These are phyloP conservation scores for Andrena marginata DNA, from an alignment of 2,888 invertebrate genomes.

Conservation along the genomic window DNA sequence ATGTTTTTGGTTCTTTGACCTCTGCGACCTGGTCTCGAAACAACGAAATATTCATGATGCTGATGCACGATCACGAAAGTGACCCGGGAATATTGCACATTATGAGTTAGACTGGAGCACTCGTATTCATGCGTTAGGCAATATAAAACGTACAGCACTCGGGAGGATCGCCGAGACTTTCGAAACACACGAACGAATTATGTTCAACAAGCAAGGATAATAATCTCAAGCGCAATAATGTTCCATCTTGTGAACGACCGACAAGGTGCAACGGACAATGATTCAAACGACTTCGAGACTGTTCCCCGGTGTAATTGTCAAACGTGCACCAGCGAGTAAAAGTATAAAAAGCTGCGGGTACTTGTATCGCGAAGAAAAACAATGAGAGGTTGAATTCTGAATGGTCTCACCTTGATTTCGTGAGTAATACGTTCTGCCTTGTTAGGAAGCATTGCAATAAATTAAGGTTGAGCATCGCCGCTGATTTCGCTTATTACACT, in stretches of 20 bases:
- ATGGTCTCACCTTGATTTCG: not conserved
- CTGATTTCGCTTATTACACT: not conserved
- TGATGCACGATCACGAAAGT: constrained; percentile 71
- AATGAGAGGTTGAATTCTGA: not conserved
- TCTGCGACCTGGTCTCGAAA: constrained; percentile 20
- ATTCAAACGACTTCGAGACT: constrained; percentile 52
- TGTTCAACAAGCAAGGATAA: constrained; percentile 68
- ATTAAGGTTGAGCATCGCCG: constrained; percentile 9
- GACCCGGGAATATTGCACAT: constrained; percentile 64
- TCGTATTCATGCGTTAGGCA: constrained; percentile 57
- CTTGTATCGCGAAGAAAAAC: constrained; percentile 1
- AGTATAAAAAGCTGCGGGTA: not conserved
- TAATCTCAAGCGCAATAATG: constrained; percentile 68
- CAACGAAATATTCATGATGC: constrained; percentile 46
- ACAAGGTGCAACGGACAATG: constrained; percentile 67
- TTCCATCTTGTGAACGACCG: constrained; percentile 61
- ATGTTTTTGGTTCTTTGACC: constrained; percentile 7
- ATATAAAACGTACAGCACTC: constrained; percentile 58
- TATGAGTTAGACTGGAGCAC: constrained; percentile 65
- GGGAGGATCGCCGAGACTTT: constrained; percentile 65
- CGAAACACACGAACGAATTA: constrained; percentile 70
- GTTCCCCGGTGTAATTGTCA: constrained; percentile 31
- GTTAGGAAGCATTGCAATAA: constrained; percentile 21
- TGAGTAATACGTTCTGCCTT: constrained; percentile 12
- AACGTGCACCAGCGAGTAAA: not conserved